Evolutionary conservation across 2,797 vertebrate species (phyloP).

Genomic region (Epinephelus malabaricus): DNA sequence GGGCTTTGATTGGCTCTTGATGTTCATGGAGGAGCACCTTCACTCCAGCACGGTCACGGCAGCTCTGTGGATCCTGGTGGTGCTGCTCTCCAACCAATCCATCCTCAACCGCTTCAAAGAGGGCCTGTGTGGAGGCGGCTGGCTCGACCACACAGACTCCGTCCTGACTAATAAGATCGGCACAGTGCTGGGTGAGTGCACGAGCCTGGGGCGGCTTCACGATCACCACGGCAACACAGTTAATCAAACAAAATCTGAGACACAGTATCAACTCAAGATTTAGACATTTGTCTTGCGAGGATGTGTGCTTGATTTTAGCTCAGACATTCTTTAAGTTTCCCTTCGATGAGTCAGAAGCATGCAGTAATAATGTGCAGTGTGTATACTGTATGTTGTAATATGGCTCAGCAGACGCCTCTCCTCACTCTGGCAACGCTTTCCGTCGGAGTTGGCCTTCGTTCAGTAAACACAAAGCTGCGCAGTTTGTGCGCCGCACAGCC

Average conservation of each 20-base stretch:
- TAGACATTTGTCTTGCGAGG: background rate
- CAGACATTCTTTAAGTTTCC: background rate
- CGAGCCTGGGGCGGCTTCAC: background rate
- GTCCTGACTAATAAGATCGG: conserved; percentile 98
- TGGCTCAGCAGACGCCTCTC: conserved; percentile 75
- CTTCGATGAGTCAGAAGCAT: background rate
- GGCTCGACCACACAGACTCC: conserved; percentile 98
- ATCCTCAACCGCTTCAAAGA: conserved; percentile 96
- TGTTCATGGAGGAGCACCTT: conserved; percentile 98
- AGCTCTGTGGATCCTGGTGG: conserved; percentile 95
- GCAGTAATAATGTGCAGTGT: conserved; percentile 42
- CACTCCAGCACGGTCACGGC: conserved; percentile 95
- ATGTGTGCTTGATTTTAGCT: background rate
- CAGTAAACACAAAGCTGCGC: conserved; percentile 77
- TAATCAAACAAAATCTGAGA: background rate
- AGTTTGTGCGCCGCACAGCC: conserved; percentile 76
- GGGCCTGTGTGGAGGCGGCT: conserved; percentile 95
- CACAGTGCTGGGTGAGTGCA: conserved; percentile 93
- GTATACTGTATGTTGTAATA: conserved; percentile 57
- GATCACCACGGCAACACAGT: too few species aligned
- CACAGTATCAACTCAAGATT: background rate
- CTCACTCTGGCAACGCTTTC: conserved; percentile 68
- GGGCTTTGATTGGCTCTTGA: conserved; percentile 97
- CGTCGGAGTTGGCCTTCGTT: conserved; percentile 77
- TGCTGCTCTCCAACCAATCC: conserved; percentile 93